Base-by-base conservation (phyloP, 2,888 invertebrate genomes). In the Metellina segmentata region DNA sequence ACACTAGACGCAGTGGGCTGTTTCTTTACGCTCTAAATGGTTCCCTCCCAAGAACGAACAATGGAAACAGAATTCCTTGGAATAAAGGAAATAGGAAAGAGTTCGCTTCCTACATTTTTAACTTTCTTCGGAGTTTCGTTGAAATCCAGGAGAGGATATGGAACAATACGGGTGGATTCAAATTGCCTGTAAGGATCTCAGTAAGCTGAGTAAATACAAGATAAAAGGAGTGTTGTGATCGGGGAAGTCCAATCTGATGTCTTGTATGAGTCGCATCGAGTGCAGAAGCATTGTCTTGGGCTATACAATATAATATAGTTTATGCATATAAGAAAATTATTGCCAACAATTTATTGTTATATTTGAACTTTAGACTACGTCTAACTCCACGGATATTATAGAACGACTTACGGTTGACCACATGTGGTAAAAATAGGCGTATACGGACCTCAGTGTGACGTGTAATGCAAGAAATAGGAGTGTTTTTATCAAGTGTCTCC, bases 11-110 rank as follows among this genome's bases (percentile, higher is more conserved):
- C 85, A 90, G 71, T 83, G 78, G 75, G 52, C 83, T 79, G 83
- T 81, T 79, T 85, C 83, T 90, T 90, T 79, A 83, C 78, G 83
- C 79, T 83, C 83, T 90, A 90, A 90, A 90, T 90, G 79, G 83
- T 74, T 88, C 19, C 82, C 82, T 34, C 34, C 61, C 20, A 52
- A 74, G 75, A 78, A 81, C 69, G 75, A 88, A 88, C 88, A 88
- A 88, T 88, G 75, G 34, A 52, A 1, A 61, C 79, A 20, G 72
- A 53, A 53, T 75, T 74, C 61, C 74, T 48, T 34, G 9, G 71
- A 78, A 69, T 70, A 86, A 61, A 85, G 61, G 74, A 51, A 86
- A 78, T 19, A 61, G 11, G 79, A 79, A 79, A 71, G 79, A 53
- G 20, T 86, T 72, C 52, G 51, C 72, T 87, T 81, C 79, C 72